A percentile compares a stretch with the other conserved stretches of the same genome.
phyloP scores from a whole-genome alignment of 2,113 vertebrate genomes.

The Tragelaphus strepsiceros region DNA sequence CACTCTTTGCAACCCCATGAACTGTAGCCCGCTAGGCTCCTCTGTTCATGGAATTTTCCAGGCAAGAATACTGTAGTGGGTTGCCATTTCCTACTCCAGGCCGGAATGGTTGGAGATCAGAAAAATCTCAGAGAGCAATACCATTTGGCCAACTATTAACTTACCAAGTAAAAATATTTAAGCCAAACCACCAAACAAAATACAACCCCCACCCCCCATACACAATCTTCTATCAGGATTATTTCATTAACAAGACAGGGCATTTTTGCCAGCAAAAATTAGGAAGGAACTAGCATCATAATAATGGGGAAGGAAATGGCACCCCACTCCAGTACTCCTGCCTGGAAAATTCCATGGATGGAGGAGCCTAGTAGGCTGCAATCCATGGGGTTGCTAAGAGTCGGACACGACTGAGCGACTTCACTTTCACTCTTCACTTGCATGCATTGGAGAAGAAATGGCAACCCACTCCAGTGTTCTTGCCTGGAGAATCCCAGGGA shows the following conservation, averaged over 20 bases:
- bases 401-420: no score
- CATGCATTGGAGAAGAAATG: no score
- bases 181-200: not conserved
- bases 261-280: not conserved
- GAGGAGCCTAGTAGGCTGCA: no score
- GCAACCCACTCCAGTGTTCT: no score
- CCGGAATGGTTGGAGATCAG: not conserved
- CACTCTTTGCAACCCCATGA: not conserved
- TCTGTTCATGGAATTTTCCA: not conserved
- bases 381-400: no score
- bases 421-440: no score
- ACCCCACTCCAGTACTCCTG: no score
- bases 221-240: not conserved
- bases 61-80: not conserved
- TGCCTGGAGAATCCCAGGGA: no score
- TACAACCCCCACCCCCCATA: not conserved
- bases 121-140: not conserved
- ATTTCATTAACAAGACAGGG: not conserved
- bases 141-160: not conserved
- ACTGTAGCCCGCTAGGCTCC: not conserved
- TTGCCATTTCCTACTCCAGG: not conserved
- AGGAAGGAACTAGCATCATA: not conserved
- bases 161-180: not conserved
- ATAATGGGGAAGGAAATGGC: no score
- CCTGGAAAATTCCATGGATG: no score